Conservation (phyloP, 2,113 vertebrate species). For the Rattus rattus region DNA sequence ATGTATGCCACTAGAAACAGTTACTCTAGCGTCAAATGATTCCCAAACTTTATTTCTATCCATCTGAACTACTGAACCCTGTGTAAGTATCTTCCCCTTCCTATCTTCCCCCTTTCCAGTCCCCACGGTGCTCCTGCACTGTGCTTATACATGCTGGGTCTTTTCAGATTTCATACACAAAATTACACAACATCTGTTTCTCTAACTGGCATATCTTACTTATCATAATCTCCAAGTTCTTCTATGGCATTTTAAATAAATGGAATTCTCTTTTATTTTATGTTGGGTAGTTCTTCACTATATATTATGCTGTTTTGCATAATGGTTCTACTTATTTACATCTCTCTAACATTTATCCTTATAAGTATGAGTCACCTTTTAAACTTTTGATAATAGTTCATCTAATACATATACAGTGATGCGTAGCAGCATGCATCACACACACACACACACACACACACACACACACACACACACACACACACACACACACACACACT, state of each 20-base stretch:
- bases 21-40: neutral
- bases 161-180: neutral
- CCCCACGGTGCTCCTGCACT: too few species aligned
- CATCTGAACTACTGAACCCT: neutral
- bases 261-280: neutral
- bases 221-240: neutral
- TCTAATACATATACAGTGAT: neutral
- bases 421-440: too few species aligned
- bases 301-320: neutral
- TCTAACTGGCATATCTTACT: neutral
- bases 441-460: neutral
- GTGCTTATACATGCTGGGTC: neutral
- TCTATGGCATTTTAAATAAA: neutral
- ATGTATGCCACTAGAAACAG: neutral
- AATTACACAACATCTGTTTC: neutral
- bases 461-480: neutral
- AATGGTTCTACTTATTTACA: neutral
- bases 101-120: neutral
- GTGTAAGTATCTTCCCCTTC: neutral
- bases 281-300: neutral
- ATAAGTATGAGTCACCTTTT: neutral
- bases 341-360: too few species aligned
- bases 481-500: neutral
- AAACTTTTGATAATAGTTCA: neutral
- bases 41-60: neutral